Percentiles rank a stretch among this genome's conserved stretches.
Conservation (phyloP, 2,888 invertebrate genomes). For the Scrobipalpa atriplicella region DNA sequence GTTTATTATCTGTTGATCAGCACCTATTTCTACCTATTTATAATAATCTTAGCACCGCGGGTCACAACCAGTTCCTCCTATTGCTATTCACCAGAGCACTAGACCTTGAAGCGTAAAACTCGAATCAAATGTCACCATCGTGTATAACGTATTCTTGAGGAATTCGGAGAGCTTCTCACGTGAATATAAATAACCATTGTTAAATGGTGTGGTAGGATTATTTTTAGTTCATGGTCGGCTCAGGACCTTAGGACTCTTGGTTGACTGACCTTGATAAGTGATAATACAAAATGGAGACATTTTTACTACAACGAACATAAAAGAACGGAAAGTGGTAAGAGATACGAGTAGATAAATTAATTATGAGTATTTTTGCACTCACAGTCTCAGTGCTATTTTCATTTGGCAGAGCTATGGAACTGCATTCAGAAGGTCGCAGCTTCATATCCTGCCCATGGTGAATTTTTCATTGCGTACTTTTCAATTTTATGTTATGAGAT, state of each 20-base stretch:
- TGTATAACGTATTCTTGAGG: slow-evolving; percentile 15
- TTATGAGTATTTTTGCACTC: too few species aligned
- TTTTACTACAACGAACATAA: too few species aligned
- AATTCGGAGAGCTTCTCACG: slow-evolving; percentile 9
- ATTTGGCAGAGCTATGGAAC: too few species aligned
- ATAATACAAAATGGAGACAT: neutral
- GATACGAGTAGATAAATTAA: too few species aligned
- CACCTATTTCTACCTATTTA: neutral
- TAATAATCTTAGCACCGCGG: neutral
- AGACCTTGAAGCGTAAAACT: slow-evolving; percentile 19
- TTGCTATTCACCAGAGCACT: slow-evolving; percentile 16
- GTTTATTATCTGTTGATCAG: too few species aligned
- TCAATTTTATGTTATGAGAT: too few species aligned
- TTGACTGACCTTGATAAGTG: neutral
- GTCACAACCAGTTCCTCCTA: slow-evolving; percentile 14
- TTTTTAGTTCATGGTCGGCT: slow-evolving; percentile 16
- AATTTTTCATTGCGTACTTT: too few species aligned
- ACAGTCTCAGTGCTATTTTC: too few species aligned
- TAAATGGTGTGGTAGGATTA: neutral
- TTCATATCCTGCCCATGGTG: too few species aligned
- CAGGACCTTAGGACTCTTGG: neutral
- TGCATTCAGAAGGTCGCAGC: too few species aligned
- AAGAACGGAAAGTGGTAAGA: too few species aligned
- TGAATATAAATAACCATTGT: slow-evolving; percentile 11
- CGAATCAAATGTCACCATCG: slow-evolving; percentile 21